Conservation (phyloP, 1,140 invertebrate genomes). For the Drosophila suzukii region DNA sequence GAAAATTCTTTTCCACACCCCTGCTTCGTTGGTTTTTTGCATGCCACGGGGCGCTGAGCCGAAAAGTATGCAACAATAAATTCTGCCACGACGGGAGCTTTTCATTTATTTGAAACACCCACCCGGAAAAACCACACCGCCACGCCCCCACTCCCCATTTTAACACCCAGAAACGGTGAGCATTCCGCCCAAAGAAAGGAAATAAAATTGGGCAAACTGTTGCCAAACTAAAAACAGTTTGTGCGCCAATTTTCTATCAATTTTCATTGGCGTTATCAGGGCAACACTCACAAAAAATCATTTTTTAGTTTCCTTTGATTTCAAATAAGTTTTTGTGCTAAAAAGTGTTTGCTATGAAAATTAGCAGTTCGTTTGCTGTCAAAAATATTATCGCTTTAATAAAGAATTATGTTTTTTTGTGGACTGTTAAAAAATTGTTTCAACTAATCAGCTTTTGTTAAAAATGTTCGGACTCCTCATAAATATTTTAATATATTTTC, state of each 20-base stretch:
- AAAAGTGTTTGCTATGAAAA: background rate
- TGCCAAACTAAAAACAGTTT: slow-evolving; percentile 72
- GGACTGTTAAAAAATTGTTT: too few relatives aligned
- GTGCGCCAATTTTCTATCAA: slow-evolving; percentile 78
- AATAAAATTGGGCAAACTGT: slow-evolving; percentile 63
- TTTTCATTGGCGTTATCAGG: slow-evolving; percentile 41
- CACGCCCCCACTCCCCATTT: background rate
- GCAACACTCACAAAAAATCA: background rate
- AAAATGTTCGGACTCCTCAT: too few relatives aligned
- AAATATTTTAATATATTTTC: too few relatives aligned
- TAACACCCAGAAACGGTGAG: slow-evolving; percentile 5
- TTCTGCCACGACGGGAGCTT: slow-evolving; percentile 56
- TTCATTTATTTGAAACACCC: slow-evolving; percentile 58
- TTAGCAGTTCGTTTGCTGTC: too few relatives aligned
- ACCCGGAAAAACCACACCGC: background rate
- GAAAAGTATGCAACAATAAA: slow-evolving; percentile 82
- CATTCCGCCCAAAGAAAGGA: slow-evolving; percentile 2
- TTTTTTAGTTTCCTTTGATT: background rate
- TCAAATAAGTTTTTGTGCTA: background rate
- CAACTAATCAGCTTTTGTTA: too few relatives aligned
- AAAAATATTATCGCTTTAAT: too few relatives aligned
- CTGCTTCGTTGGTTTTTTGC: slow-evolving; percentile 15
- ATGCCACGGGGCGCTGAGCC: slow-evolving; percentile 68
- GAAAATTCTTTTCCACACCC: slow-evolving; percentile 39
- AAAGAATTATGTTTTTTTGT: too few relatives aligned